Evolutionary conservation across 2,888 invertebrate species (phyloP), one percentile per base, ranked within the genome.

Genomic region (Caenorhabditis sulstoni): DNA sequence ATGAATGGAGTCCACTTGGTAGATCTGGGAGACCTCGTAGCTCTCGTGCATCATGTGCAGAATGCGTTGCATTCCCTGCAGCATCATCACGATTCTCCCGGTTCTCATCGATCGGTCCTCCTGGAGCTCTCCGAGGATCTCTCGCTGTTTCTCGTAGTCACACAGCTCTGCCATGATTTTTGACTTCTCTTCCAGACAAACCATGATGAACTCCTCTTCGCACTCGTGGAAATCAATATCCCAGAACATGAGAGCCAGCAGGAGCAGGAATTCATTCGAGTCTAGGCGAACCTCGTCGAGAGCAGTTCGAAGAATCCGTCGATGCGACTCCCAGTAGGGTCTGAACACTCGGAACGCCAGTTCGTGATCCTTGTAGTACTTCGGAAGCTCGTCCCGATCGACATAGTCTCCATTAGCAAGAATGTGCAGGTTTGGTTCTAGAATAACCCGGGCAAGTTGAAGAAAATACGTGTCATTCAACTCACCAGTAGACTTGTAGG

Each of bases 191-290:
- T n/a, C 1, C 4, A 37, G 22, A 23, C 55, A 55, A 0, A 37
- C 18, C 8, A 11, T 1, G 1, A 55, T 23, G 11, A 55, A 37
- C 4, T 55, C 11, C 12, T 55, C 55, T 18, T 55, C 55, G 9
- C 35, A 35, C 1, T 55, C 55, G 29, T 55, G 55, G 37, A 55
- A 55, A 14, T 55, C 55, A 23, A 55, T 55, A 11, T 55, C 55
- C 55, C 55, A 55, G 14, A 55, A 18, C 55, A 55, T 55, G 29
- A 55, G 55, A 37, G 55, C 55, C 7, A 55, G 16, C 11, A 55
- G 55, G 11, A 55, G 37, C 7, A 55, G 55, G 55, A 55, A 55
- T 14, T 55, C 55, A 4, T 29, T 37, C 5, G 18, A 3, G 29
- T 55, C 55, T 16, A 16, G 20, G 1, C 14, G 16, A 0, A 55